These are phyloP conservation scores for Athrips mouffetella DNA, from an alignment of 2,888 invertebrate species.

Conservation along the genomic window DNA sequence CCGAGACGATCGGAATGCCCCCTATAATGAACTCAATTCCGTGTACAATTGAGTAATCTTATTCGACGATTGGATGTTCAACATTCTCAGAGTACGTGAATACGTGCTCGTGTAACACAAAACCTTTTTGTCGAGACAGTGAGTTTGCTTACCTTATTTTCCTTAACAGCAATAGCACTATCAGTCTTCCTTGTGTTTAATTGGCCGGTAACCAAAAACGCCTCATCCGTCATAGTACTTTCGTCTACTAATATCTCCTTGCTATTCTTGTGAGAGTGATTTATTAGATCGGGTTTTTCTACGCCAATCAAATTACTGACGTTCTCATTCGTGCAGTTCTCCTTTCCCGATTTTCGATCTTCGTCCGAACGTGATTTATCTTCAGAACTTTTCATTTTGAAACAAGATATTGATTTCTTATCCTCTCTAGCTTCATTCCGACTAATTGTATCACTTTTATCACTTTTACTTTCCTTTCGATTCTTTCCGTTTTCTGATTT, in stretches of 20 bases:
- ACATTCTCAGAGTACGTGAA: background rate
- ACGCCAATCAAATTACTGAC: conserved; percentile 58
- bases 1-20: conserved; percentile 40
- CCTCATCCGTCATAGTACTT: conserved; percentile 54
- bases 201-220: conserved; percentile 47
- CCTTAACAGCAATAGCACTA: conserved; percentile 51
- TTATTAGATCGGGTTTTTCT: conserved; percentile 63
- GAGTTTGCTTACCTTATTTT: conserved; percentile 49
- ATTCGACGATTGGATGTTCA: conserved; percentile 3
- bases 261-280: conserved; percentile 57
- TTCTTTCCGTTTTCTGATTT: conserved; percentile 48
- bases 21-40: conserved; percentile 46
- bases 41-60: conserved; percentile 29
- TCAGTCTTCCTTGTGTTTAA: conserved; percentile 57
- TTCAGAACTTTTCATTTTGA: conserved; percentile 69
- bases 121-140: no score
- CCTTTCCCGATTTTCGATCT: conserved; percentile 57
- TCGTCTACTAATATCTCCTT: conserved; percentile 57
- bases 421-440: conserved; percentile 59
- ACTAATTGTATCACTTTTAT: conserved; percentile 57
- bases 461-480: conserved; percentile 44
- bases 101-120: conserved; percentile 3
- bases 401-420: conserved; percentile 70
- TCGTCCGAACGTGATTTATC: conserved; percentile 62
- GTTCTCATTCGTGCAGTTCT: conserved; percentile 69